Conservation (phyloP, 30 jellyfish, hydroid and myxozoan species). For the Euphysa ruthae region DNA sequence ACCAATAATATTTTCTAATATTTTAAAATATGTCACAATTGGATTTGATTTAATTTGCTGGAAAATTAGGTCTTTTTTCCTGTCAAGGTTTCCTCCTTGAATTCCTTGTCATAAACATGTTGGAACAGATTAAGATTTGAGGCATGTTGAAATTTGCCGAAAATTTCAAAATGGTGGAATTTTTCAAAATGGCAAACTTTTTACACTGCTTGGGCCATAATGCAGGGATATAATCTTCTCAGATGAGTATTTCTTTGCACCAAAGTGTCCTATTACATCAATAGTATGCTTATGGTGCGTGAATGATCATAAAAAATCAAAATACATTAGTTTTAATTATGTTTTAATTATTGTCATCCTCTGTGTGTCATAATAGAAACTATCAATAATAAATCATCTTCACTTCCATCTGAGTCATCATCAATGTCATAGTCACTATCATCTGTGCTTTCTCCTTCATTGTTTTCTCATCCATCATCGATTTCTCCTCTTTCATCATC, state of each 20-base stretch:
- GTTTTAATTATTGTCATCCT: too few relatives aligned
- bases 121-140: conserved; percentile 30
- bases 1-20: too few relatives aligned
- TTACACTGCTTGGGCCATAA: conserved; percentile 18
- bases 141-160: conserved; percentile 35
- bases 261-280: conserved; percentile 28
- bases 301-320: conserved; percentile 6
- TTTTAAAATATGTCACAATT: too few relatives aligned
- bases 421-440: conserved; percentile 25
- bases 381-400: conserved; percentile 14
- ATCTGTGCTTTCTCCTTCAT: conserved; percentile 29
- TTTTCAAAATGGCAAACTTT: conserved; percentile 29
- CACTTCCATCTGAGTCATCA: conserved; percentile 34
- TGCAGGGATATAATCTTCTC: conserved; percentile 23
- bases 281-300: conserved; percentile 7
- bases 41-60: too few relatives aligned
- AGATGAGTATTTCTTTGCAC: conserved; percentile 22
- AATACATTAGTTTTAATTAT: neutral
- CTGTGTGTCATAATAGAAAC: too few relatives aligned
- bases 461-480: conserved; percentile 9
- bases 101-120: conserved; percentile 9
- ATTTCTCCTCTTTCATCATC: conserved; percentile 18
- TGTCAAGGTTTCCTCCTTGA: conserved; percentile 29
- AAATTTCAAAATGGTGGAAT: too few relatives aligned
- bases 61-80: conserved; percentile 25